Conservation (phyloP, 2,797 vertebrate genomes). For the Poeciliopsis presidionis region DNA sequence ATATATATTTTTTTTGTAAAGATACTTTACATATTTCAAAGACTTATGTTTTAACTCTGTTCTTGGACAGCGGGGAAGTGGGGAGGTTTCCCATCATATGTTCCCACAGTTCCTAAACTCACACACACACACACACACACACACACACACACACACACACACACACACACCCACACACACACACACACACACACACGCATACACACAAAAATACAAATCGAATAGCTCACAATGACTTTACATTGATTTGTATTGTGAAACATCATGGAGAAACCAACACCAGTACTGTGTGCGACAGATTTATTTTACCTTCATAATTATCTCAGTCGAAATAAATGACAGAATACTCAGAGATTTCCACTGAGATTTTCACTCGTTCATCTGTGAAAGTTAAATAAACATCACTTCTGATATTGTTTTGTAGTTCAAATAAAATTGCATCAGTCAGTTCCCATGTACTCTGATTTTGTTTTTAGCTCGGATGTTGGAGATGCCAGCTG, state of each 20-base stretch:
- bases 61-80: not conserved
- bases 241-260: not conserved
- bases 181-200: no score
- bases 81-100: no score
- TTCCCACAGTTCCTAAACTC: no score
- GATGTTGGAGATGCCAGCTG: no score
- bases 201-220: not conserved
- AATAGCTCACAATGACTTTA: not conserved
- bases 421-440: not conserved
- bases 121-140: no score
- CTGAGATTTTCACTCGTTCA: not conserved
- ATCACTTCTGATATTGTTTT: not conserved
- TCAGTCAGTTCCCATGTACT: no score
- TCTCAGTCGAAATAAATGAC: not conserved
- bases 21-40: no score
- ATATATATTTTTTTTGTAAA: not conserved
- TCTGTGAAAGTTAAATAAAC: not conserved
- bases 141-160: no score
- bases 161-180: no score
- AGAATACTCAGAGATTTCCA: not conserved
- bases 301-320: not conserved
- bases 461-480: not conserved
- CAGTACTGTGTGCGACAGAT: not conserved
- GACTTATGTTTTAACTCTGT: no score
- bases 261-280: not conserved